Evolutionary conservation across 2,797 vertebrate species (phyloP).

Genomic region (Oryzias sinensis): DNA sequence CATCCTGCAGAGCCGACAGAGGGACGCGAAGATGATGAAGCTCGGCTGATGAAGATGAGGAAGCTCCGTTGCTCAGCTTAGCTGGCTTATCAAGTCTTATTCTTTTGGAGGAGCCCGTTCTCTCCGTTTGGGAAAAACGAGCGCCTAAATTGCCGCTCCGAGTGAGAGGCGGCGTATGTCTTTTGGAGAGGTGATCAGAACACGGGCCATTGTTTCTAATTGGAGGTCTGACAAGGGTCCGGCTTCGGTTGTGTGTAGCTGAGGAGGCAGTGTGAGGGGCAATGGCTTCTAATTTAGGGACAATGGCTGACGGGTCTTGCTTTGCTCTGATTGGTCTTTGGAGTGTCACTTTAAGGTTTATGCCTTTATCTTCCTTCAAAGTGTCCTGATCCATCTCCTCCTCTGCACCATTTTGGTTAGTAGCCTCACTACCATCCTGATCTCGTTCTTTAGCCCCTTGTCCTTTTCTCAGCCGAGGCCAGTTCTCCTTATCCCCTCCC

Average conservation of each 20-base stretch:
- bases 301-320: slow-evolving; percentile 85
- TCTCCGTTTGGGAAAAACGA: slow-evolving; percentile 43
- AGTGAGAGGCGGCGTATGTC: slow-evolving; percentile 49
- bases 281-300: slow-evolving; percentile 95
- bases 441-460: slow-evolving; percentile 62
- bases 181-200: slow-evolving; percentile 53
- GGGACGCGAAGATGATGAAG: slow-evolving; percentile 63
- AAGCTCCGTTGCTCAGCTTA: slow-evolving; percentile 68
- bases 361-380: slow-evolving; percentile 73
- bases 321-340: slow-evolving; percentile 84
- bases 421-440: slow-evolving; percentile 56
- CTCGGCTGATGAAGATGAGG: slow-evolving; percentile 63
- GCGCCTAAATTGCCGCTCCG: slow-evolving; percentile 44
- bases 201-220: slow-evolving; percentile 62
- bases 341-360: slow-evolving; percentile 90
- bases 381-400: slow-evolving; percentile 84
- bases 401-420: slow-evolving; percentile 65
- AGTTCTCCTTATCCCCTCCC: slow-evolving; percentile 74
- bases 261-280: slow-evolving; percentile 66
- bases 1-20: slow-evolving; percentile 79
- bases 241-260: slow-evolving; percentile 54
- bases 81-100: slow-evolving; percentile 50
- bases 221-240: slow-evolving; percentile 81
- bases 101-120: slow-evolving; percentile 48
- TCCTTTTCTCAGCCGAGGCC: slow-evolving; percentile 58